A percentile compares a stretch with the other conserved stretches of the same genome.
phyloP scores from a whole-genome alignment of 2,113 vertebrate species.

The Arizona elegans region DNA sequence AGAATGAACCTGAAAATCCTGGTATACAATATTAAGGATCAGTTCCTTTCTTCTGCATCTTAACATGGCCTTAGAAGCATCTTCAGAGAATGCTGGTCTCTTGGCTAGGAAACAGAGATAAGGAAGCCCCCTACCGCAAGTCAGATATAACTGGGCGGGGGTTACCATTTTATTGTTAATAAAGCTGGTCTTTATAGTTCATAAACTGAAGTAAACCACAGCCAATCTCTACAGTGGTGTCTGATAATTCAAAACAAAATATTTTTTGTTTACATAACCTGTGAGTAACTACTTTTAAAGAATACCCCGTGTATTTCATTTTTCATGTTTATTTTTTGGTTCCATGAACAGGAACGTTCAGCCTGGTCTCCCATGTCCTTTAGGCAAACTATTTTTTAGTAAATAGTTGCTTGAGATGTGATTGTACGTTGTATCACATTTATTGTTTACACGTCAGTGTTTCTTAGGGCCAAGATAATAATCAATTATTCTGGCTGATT shows the following conservation, averaged over 20 bases:
- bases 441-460: not conserved
- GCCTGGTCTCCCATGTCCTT: not conserved
- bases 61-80: too few relatives aligned
- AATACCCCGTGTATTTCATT: not conserved
- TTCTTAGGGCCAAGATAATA: not conserved
- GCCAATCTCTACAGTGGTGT: not conserved
- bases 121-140: too few relatives aligned
- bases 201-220: constrained; percentile 12
- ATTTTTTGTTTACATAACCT: not conserved
- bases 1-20: too few relatives aligned
- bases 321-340: not conserved
- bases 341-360: not conserved
- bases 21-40: too few relatives aligned
- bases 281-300: not conserved
- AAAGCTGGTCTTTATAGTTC: not conserved
- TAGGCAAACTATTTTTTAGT: not conserved
- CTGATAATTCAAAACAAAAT: not conserved
- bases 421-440: not conserved
- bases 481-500: not conserved
- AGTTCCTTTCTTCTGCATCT: too few relatives aligned
- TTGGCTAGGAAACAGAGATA: too few relatives aligned
- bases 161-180: constrained; percentile 43
- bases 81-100: too few relatives aligned
- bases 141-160: too few relatives aligned
- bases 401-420: not conserved